phyloP scores from a whole-genome alignment of 2,797 vertebrate species.

The Parauchenoglanis ngamensis region DNA sequence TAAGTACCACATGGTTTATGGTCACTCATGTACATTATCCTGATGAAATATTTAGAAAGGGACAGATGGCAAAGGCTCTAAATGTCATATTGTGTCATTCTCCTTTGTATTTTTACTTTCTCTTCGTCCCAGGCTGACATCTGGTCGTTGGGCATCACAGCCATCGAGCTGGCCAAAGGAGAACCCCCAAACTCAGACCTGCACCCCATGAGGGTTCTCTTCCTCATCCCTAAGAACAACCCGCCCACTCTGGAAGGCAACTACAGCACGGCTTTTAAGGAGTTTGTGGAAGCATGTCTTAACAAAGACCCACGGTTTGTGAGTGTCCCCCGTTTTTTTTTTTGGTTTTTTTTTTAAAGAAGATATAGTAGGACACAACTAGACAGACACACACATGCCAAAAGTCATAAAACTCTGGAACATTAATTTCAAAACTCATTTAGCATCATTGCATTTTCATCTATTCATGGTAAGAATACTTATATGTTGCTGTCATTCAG shows the following conservation, averaged over 20 bases:
- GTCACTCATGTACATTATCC: slow-evolving; percentile 35
- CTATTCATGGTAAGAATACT: neutral
- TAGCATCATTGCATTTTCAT: neutral
- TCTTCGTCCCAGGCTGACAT: slow-evolving; percentile 79
- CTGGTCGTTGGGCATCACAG: slow-evolving; percentile 88
- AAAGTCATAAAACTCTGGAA: neutral
- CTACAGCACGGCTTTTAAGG: slow-evolving; percentile 87
- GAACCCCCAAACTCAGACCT: slow-evolving; percentile 87
- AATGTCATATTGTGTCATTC: neutral
- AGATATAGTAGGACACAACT: neutral
- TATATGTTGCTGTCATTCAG: neutral
- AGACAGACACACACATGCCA: neutral
- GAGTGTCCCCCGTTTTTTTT: slow-evolving; percentile 62
- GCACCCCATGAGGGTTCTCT: slow-evolving; percentile 87
- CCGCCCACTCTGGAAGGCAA: slow-evolving; percentile 84
- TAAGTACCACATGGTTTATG: slow-evolving; percentile 30
- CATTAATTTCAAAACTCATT: too few relatives aligned
- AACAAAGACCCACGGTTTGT: slow-evolving; percentile 88
- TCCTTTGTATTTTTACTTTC: slow-evolving; percentile 17
- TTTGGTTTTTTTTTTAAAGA: neutral
- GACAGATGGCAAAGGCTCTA: slow-evolving; percentile 39
- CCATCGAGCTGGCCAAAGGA: slow-evolving; percentile 86
- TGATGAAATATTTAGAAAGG: slow-evolving; percentile 51
- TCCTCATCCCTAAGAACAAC: slow-evolving; percentile 87
- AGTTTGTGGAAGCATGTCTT: slow-evolving; percentile 86